These are phyloP conservation scores for Onychomys leucogaster DNA, from an alignment of 2,797 vertebrate species.

Conservation along the genomic window DNA sequence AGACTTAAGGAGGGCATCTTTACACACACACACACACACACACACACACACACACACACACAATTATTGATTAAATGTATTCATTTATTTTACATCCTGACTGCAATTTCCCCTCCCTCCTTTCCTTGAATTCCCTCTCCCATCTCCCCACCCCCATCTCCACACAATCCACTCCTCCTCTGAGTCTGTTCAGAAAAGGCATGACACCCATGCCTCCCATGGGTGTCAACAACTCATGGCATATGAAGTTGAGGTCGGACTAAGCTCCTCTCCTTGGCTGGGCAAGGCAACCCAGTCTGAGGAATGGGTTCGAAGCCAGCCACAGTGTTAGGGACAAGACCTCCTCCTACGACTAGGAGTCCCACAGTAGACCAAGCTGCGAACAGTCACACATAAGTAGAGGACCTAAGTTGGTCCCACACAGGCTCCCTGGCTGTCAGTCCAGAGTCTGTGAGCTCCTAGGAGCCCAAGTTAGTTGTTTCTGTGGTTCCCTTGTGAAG, in stretches of 20 bases:
- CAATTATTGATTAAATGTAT: background rate
- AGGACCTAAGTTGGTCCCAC: background rate
- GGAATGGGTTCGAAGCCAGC: too few relatives aligned
- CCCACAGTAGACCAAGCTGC: background rate
- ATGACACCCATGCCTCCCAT: background rate
- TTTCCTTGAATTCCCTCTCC: background rate
- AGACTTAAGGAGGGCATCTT: background rate
- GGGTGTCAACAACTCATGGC: background rate
- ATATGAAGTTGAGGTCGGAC: background rate
- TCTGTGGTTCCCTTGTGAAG: background rate
- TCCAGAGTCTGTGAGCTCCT: background rate
- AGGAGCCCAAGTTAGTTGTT: background rate
- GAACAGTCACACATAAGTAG: background rate
- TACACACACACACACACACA: too few relatives aligned
- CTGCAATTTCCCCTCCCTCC: background rate
- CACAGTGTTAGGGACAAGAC: too few relatives aligned
- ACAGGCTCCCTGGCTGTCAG: background rate
- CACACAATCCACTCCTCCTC: background rate
- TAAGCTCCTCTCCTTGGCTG: background rate
- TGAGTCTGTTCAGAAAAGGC: background rate
- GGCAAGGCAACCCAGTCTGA: background rate
- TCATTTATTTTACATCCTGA: background rate
- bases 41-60: too few relatives aligned
- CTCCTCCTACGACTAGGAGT: background rate
- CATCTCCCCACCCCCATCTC: too few relatives aligned